These are phyloP conservation scores for Eumerus sabulonum DNA, from an alignment of 2,888 invertebrate species.

Conservation along the genomic window DNA sequence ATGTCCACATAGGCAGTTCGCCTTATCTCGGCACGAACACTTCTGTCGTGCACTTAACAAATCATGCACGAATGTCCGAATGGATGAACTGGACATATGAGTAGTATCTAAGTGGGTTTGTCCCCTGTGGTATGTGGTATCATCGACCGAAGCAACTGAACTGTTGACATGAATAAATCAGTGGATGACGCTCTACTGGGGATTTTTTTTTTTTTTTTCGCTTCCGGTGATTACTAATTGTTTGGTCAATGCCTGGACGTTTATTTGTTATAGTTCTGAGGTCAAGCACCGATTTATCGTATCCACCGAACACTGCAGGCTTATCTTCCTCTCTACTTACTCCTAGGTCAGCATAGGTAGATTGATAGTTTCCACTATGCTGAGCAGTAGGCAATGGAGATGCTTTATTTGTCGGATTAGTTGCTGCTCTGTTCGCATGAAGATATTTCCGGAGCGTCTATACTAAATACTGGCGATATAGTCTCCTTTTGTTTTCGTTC, in stretches of 20 bases:
- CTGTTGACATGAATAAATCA: conserved; percentile 54
- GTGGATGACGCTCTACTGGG: conserved; percentile 1
- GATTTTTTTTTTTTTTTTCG: conserved; percentile 25
- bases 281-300: conserved; percentile 61
- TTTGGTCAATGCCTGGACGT: conserved; percentile 48
- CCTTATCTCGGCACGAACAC: too few relatives aligned
- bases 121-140: too few relatives aligned
- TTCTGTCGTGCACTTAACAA: too few relatives aligned
- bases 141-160: conserved; percentile 18
- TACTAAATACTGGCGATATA: too few relatives aligned
- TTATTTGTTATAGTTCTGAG: conserved; percentile 24
- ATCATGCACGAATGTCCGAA: too few relatives aligned
- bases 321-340: conserved; percentile 15
- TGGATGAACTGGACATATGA: too few relatives aligned
- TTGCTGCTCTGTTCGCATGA: not conserved
- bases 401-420: conserved; percentile 34
- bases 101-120: too few relatives aligned
- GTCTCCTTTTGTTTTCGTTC: too few relatives aligned
- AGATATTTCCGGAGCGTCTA: conserved; percentile 38
- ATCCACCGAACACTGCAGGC: conserved; percentile 9
- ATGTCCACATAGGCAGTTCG: too few relatives aligned
- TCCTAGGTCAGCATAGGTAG: too few relatives aligned
- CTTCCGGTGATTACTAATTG: conserved; percentile 61
- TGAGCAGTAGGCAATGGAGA: conserved; percentile 48
- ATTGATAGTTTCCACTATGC: conserved; percentile 45